A percentile compares a stretch with the other conserved stretches of the same genome.
These are phyloP conservation scores for Macroteleia sp. DNA, from an alignment of 2,888 invertebrate species.

Conservation along the genomic window DNA sequence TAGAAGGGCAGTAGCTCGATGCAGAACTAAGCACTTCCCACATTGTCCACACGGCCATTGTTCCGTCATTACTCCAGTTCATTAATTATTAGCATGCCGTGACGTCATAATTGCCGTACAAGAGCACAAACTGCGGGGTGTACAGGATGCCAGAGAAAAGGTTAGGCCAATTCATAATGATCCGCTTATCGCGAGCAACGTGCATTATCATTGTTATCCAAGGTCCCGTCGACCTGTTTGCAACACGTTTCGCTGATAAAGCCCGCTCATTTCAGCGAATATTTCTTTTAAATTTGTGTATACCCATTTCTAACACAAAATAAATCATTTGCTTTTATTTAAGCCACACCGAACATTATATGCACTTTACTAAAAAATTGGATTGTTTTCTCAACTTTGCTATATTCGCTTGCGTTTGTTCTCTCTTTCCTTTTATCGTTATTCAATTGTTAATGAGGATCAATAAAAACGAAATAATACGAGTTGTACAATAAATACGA, in stretches of 20 bases:
- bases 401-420: too few relatives aligned
- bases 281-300: constrained; percentile 34
- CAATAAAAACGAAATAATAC: constrained; percentile 11
- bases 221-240: constrained; percentile 73
- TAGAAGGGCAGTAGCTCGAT: constrained; percentile 78
- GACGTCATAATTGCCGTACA: constrained; percentile 79
- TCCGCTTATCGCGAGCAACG: constrained; percentile 71
- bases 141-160: constrained; percentile 81
- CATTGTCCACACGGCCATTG: constrained; percentile 78
- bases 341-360: too few relatives aligned
- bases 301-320: constrained; percentile 17
- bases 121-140: constrained; percentile 78
- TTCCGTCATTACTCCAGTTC: constrained; percentile 81
- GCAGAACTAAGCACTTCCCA: constrained; percentile 80
- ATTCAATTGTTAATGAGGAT: too few relatives aligned
- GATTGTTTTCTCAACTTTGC: too few relatives aligned
- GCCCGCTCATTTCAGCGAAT: constrained; percentile 22
- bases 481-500: constrained; percentile 48
- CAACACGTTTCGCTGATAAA: constrained; percentile 56
- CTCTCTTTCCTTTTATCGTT: constrained; percentile 2
- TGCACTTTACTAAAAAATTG: too few relatives aligned
- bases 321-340: too few relatives aligned
- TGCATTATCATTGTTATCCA: constrained; percentile 78
- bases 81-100: constrained; percentile 81
- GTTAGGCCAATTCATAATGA: constrained; percentile 76